A percentile compares a stretch with the other conserved stretches of the same genome.
These are phyloP conservation scores for Cuculus canorus DNA, from an alignment of 2,797 vertebrate genomes.

Conservation along the genomic window DNA sequence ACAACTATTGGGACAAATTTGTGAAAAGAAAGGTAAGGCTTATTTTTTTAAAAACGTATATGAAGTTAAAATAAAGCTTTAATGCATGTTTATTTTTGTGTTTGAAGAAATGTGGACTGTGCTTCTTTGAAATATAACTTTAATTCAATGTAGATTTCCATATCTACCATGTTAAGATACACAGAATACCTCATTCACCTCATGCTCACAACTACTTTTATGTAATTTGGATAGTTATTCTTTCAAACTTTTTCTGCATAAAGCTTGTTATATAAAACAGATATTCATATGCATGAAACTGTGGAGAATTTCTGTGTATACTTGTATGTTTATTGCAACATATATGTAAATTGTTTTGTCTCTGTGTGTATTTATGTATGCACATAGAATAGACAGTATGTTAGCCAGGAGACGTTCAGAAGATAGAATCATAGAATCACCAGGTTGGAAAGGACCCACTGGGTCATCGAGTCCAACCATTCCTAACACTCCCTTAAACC, in stretches of 20 bases:
- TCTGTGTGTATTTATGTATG: not conserved
- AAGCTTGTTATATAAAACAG: not conserved
- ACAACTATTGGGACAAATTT: constrained; percentile 99
- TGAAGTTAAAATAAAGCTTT: not conserved
- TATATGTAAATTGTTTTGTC: not conserved
- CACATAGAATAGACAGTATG: not conserved
- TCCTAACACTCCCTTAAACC: too few species aligned
- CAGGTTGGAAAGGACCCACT: too few species aligned
- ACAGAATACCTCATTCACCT: not conserved
- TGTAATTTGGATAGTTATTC: not conserved
- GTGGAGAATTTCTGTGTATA: not conserved
- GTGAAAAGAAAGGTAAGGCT: constrained; percentile 92
- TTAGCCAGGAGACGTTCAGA: not conserved
- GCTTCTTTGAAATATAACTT: not conserved
- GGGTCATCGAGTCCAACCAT: too few species aligned
- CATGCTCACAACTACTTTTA: not conserved
- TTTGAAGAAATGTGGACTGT: not conserved
- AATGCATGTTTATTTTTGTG: not conserved
- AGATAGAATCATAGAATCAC: too few species aligned
- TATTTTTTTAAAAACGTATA: not conserved
- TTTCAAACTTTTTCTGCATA: not conserved
- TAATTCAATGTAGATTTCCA: not conserved
- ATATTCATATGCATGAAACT: not conserved
- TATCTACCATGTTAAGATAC: not conserved
- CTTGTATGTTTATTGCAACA: not conserved